Conservation (phyloP, 30 jellyfish, hydroid and myxozoan species). For the Chrysaora quinquecirrha region DNA sequence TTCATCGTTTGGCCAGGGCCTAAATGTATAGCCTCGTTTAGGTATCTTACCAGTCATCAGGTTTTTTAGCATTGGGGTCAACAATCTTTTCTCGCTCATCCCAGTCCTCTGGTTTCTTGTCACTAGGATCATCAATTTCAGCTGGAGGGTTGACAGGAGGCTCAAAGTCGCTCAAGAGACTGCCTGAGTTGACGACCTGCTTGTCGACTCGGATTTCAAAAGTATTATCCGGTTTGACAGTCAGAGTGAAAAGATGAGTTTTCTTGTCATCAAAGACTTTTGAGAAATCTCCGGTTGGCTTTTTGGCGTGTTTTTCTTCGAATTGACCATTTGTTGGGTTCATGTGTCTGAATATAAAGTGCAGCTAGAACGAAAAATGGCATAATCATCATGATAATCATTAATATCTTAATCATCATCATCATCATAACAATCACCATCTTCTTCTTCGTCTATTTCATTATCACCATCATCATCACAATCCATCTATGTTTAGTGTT, state of each 20-base stretch:
- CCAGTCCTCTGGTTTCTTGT: slow-evolving; percentile 96
- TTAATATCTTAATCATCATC: too few relatives aligned
- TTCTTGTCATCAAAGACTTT: slow-evolving; percentile 89
- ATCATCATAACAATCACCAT: too few relatives aligned
- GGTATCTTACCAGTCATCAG: slow-evolving; percentile 99
- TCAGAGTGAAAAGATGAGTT: slow-evolving; percentile 85
- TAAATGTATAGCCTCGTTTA: too few relatives aligned
- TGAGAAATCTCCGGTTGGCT: slow-evolving; percentile 86
- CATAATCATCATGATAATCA: background rate
- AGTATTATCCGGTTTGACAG: slow-evolving; percentile 79
- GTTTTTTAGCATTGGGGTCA: slow-evolving; percentile 87
- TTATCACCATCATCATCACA: too few relatives aligned
- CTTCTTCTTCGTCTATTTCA: too few relatives aligned
- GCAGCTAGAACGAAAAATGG: slow-evolving; percentile 58
- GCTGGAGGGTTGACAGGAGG: slow-evolving; percentile 97
- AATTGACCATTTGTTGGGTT: slow-evolving; percentile 86
- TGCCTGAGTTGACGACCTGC: slow-evolving; percentile 82
- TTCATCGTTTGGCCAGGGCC: too few relatives aligned
- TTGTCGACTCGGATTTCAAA: slow-evolving; percentile 80
- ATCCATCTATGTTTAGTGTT: too few relatives aligned
- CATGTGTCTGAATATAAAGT: slow-evolving; percentile 94
- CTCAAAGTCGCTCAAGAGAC: slow-evolving; percentile 77
- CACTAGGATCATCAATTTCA: slow-evolving; percentile 96
- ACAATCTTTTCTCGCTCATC: slow-evolving; percentile 95
- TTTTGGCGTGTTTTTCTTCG: slow-evolving; percentile 96